phyloP scores from a whole-genome alignment of 2,113 vertebrate species.

The Alethe diademata region DNA sequence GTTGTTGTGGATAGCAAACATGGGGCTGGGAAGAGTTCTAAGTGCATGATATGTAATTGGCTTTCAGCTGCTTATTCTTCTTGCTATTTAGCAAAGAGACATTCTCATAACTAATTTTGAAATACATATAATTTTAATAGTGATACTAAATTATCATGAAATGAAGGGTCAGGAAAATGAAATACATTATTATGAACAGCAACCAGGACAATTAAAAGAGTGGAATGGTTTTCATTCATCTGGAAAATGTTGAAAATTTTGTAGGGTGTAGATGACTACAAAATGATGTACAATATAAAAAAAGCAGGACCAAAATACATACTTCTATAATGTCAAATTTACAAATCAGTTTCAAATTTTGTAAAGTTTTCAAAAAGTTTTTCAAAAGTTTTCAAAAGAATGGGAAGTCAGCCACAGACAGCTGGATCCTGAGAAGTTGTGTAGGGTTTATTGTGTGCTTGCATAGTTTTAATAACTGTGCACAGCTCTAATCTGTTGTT shows the following conservation, averaged over 20 bases:
- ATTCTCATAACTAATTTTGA: background rate
- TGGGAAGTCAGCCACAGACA: background rate
- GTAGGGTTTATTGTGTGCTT: background rate
- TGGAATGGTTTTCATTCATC: background rate
- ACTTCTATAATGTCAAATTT: background rate
- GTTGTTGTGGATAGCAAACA: background rate
- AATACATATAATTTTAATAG: background rate
- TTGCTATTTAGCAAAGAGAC: background rate
- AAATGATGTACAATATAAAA: background rate
- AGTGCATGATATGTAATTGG: background rate
- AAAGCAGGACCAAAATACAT: background rate
- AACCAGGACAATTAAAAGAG: background rate
- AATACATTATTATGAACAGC: background rate
- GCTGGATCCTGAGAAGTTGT: background rate
- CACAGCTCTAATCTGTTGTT: background rate
- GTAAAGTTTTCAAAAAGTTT: background rate
- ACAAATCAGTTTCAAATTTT: background rate
- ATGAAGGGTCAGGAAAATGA: background rate
- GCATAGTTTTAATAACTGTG: background rate
- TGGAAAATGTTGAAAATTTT: background rate
- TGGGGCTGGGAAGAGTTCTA: background rate
- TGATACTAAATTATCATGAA: background rate
- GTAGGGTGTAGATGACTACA: background rate
- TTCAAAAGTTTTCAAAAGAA: background rate
- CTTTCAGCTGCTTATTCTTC: background rate